Evolutionary conservation across 1,140 invertebrate species (phyloP).

Genomic region (Forficula auricularia): DNA sequence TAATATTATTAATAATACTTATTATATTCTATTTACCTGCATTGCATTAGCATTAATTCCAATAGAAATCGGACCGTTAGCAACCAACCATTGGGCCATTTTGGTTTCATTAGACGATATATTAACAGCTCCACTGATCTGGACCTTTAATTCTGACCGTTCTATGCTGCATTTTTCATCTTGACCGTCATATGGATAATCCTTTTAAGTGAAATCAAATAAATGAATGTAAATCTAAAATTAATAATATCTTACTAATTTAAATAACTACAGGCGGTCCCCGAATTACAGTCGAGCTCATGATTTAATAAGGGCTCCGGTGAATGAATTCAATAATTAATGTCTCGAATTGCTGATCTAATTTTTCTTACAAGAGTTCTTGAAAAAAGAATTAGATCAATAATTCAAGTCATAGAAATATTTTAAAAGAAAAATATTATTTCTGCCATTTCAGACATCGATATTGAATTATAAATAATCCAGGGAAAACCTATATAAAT

Average conservation of each 20-base stretch:
- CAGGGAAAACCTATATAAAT: no score
- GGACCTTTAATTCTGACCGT: constrained; percentile 31
- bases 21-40: constrained; percentile 37
- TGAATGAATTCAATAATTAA: no score
- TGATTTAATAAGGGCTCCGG: no score
- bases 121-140: constrained; percentile 64
- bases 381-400: no score
- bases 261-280: no score
- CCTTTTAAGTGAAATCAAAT: constrained; percentile 22
- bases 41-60: constrained; percentile 96
- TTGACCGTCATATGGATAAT: constrained; percentile 81
- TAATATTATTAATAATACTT: neutral
- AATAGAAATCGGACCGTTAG: constrained; percentile 91
- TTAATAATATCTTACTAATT: neutral
- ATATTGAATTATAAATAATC: no score
- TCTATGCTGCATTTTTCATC: constrained; percentile 70
- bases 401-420: no score
- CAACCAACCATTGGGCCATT: constrained; percentile 80
- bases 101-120: constrained; percentile 77
- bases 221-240: neutral
- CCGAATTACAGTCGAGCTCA: no score
- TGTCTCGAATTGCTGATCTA: no score
- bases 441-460: no score
- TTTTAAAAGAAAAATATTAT: no score
- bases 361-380: no score